Evolutionary conservation across 2,797 vertebrate genomes (phyloP), one percentile per base, ranked within the genome.

Genomic region (Rhabdomys pumilio): DNA sequence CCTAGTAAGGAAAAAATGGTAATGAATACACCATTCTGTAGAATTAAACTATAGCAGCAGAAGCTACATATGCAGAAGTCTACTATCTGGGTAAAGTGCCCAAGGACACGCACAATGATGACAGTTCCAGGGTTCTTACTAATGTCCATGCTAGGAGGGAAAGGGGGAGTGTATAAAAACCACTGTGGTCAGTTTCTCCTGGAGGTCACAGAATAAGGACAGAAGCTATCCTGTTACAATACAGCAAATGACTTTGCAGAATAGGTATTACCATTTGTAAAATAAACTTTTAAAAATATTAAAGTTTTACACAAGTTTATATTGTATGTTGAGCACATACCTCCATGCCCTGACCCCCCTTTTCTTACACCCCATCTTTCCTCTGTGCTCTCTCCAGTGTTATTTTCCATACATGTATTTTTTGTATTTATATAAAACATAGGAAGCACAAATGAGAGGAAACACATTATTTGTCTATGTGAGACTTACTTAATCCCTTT

Each of bases 1-100:
- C 98, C 98, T 98, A 95, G 22, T 41, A 88, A 93, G 65, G 75
- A 92, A 86, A 82, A 82, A 77, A 59, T 59, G 3, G n/a, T 63
- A 75, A 91, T 76, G 29, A 95, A 95, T 90, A 85, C 59, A 79
- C 22, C 13, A 84, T 93, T 89, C 59, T 90, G 44, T 86, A 91
- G 95, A 93, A 86, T 65, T 69, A 94, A 90, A 65, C 47, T 92
- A 26, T 50, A 19, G 44, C 65, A 57, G 44, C 53, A 93, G 93
- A 81, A 91, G 88, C 65, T 47, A 53, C 26, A 1, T 80, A 8
- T n/a, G 22, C 38, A 53, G 8, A 26, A 19, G 13, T 91, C 59
- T 89, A 41, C 38, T 85, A 26, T 83, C 12, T 8, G 77, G 47
- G 50, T 34, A 59, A 61, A 55, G 14, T 90, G 73, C 14, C 19